Percentiles rank a stretch among this genome's conserved stretches.
phyloP scores from a whole-genome alignment of 2,888 invertebrate species.

The Elmis aenea region DNA sequence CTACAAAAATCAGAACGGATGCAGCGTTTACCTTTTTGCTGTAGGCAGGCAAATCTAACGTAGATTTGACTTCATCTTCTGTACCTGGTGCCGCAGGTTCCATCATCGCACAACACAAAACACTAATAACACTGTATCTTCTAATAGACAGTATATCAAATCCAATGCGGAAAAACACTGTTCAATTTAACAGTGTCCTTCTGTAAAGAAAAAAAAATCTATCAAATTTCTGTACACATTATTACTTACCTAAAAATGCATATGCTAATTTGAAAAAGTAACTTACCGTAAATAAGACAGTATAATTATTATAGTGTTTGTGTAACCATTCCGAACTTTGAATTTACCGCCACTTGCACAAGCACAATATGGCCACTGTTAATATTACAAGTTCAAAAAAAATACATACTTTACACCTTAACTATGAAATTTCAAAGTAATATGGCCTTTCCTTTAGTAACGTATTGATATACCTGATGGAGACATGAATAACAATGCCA shows the following conservation, averaged over 20 bases:
- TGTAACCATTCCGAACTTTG: conserved; percentile 17
- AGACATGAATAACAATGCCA: too few relatives aligned
- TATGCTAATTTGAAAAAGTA: conserved; percentile 11
- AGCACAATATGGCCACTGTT: conserved; percentile 10
- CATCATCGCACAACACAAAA: conserved; percentile 20
- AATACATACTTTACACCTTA: too few relatives aligned
- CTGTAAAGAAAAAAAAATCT: conserved; percentile 13
- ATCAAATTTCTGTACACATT: conserved; percentile 2
- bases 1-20: too few relatives aligned
- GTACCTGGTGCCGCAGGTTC: conserved; percentile 30
- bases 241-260: conserved; percentile 3
- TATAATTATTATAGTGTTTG: too few relatives aligned
- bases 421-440: too few relatives aligned
- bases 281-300: conserved; percentile 37
- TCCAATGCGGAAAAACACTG: conserved; percentile 5
- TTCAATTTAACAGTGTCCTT: conserved; percentile 10
- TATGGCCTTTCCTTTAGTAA: too few relatives aligned
- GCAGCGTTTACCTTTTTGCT: conserved; percentile 31
- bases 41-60: conserved; percentile 14
- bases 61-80: conserved; percentile 24
- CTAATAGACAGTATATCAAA: conserved; percentile 6
- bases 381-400: neutral
- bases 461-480: too few relatives aligned
- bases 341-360: conserved; percentile 27
- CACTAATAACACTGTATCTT: conserved; percentile 16